Evolutionary conservation across 2,113 vertebrate species (phyloP), one percentile per base, ranked within the genome.

Genomic region (Plotosus lineatus): DNA sequence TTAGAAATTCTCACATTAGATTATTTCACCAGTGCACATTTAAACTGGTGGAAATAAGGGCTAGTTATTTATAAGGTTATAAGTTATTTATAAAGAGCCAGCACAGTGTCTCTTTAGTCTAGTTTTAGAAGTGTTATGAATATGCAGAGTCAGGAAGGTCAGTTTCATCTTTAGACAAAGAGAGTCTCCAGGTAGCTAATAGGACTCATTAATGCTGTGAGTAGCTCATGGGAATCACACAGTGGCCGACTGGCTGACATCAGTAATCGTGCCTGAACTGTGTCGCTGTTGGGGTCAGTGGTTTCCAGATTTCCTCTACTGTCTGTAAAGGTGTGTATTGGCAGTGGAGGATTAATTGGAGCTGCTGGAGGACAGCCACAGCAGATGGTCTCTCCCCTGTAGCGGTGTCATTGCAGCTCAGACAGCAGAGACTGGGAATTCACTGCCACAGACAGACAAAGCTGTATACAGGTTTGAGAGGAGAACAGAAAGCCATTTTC

Each of bases 371-470:
- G 66, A 71, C 48, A 71, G 44, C 73, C 66, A 51, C 51, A 55
- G 51, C 85, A 86, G 83, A 85, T 86, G 85, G 80, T 65, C 28
- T 80, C 40, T 80, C 61, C 72, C 65, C 61, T 69, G 66, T 55
- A 51, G 66, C 46, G 83, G 51, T 48, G 80, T 78, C 74, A 53
- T 51, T 61, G 74, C 75, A 61, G 68, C 42, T 82, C 68, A 58
- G 48, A 56, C 51, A 6, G 51, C 26, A 61, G 68, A 79, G 53
- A 61, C 51, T 21, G 23, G 66, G 51, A 48, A 66, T 58, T 61
- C 80, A 75, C 12, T 15, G 10, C 55, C 53, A 56, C 9, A 38
- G 69, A 58, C 69, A 40, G 65, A 74, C 72, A 48, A 55, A 36
- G 55, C 81, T 60, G 31, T 83, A 33, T 50, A 73, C 66, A 82